These are phyloP conservation scores for Pristiophorus japonicus DNA, from an alignment of 2,113 vertebrate species.

Conservation along the genomic window DNA sequence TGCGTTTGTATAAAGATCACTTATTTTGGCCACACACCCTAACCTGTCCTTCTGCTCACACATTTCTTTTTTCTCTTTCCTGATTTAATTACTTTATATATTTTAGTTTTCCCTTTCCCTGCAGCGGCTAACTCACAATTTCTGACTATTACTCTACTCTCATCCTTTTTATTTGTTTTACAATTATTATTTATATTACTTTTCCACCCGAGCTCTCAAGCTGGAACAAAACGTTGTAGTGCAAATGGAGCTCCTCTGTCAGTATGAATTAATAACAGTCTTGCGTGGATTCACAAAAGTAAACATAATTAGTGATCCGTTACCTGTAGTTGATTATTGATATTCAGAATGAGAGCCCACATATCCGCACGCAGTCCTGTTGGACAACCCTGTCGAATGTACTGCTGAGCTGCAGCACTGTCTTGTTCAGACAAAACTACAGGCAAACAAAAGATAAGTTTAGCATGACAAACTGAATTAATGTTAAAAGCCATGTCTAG, in stretches of 20 bases:
- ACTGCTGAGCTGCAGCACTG: conserved; percentile 89
- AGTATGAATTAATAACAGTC: not conserved
- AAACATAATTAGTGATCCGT: conserved; percentile 38
- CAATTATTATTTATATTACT: too few relatives aligned
- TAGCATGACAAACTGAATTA: not conserved
- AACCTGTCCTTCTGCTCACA: too few relatives aligned
- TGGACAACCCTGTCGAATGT: conserved; percentile 85
- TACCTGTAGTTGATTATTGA: conserved; percentile 85
- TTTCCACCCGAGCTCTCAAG: not conserved
- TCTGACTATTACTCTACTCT: too few relatives aligned
- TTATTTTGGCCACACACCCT: too few relatives aligned
- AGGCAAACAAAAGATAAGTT: conserved; percentile 39
- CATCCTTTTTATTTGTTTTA: too few relatives aligned
- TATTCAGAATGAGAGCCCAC: conserved; percentile 87
- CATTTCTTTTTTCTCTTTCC: too few relatives aligned
- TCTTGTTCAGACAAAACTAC: conserved; percentile 80
- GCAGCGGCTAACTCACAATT: too few relatives aligned
- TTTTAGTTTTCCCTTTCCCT: too few relatives aligned
- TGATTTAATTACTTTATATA: too few relatives aligned
- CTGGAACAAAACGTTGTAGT: not conserved
- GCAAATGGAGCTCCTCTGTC: not conserved
- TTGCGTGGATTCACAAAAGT: not conserved
- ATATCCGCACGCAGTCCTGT: conserved; percentile 81
- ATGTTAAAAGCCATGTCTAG: too few relatives aligned
- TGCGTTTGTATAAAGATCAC: too few relatives aligned